Evolutionary conservation across 2,113 vertebrate genomes (phyloP), one percentile per base, ranked within the genome.

Genomic region (Phalacrocorax pelagicus): DNA sequence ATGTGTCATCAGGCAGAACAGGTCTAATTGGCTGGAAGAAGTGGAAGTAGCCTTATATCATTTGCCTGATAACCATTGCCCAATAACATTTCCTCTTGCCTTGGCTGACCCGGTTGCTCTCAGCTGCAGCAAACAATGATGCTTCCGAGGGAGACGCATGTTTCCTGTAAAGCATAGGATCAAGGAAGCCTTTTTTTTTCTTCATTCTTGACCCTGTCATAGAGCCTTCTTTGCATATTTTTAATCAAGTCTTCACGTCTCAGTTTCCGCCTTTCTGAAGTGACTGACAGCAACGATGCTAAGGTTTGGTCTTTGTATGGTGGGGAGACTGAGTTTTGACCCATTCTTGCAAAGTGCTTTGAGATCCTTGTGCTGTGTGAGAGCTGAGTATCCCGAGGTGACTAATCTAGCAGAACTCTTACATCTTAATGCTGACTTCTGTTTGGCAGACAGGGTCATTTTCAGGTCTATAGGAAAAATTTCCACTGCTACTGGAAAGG

Each of bases 401-500:
- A 90, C 92, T 97, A 95, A 94, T 96, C 93, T 94, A 96, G 92
- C 81, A 86, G 96, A 97, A 95, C 97, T 94, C 94, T 97, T 96
- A 78, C 62, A 94, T 96, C 86, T 97, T 98, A 97, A 93, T 96
- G 95, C 94, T 97, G 97, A 97, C 96, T 98, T 97, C 97, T 96
- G 15, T 94, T 98, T 98, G 98, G 96, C 96, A 96, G 90, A 94
- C 17, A 27, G 94, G 95, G 96, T 98, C 89, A 96, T 97, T 97
- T 98, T 97, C 89, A 97, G 96, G 96, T 95, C 82, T 98, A 44
- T 95, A 97, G 97, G 74, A 98, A 98, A 98, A 97, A 97, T 97
- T 98, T 98, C 97, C 97, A 94, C 94, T 97, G 95, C 97, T 98
- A 95, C 96, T 98, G 95, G 97, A 98, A 98, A 98, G 95, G 96